phyloP scores from a whole-genome alignment of 2,113 vertebrate genomes.

The Atherinomorus stipes region DNA sequence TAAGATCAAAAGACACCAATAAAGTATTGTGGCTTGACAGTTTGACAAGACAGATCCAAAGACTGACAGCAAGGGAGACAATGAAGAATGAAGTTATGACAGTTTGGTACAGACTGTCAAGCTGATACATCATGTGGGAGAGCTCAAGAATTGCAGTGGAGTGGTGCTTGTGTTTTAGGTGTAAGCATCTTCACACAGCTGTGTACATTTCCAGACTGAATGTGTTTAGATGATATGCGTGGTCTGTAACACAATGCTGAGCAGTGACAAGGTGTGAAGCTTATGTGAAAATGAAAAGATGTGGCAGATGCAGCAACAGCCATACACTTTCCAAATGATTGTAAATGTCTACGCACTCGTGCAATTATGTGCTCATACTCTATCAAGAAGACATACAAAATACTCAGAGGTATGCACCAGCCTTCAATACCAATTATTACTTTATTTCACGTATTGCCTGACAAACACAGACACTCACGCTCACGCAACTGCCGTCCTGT shows the following conservation, averaged over 20 bases:
- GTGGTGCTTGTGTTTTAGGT: slow-evolving; percentile 14
- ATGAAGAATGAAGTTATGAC: slow-evolving; percentile 47
- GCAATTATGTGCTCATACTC: slow-evolving; percentile 18
- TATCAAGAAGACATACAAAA: neutral
- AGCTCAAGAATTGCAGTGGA: slow-evolving; percentile 18
- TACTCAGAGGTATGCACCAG: slow-evolving; percentile 9
- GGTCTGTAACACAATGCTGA: slow-evolving; percentile 50
- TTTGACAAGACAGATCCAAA: slow-evolving; percentile 34
- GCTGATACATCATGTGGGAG: slow-evolving; percentile 48
- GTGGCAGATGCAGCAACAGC: neutral
- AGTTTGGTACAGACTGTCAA: slow-evolving; percentile 50
- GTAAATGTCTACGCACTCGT: slow-evolving; percentile 10
- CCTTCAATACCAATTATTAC: neutral
- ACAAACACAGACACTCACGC: slow-evolving; percentile 16
- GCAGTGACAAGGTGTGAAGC: slow-evolving; percentile 56
- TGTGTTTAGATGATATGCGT: slow-evolving; percentile 5
- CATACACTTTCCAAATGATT: slow-evolving; percentile 1
- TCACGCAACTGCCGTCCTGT: slow-evolving; percentile 50
- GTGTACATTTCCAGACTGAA: slow-evolving; percentile 25
- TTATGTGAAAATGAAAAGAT: neutral
- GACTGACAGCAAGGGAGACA: slow-evolving; percentile 49
- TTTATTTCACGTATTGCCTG: neutral
- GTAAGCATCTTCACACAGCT: slow-evolving; percentile 16
- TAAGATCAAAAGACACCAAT: slow-evolving; percentile 25
- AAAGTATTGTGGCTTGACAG: slow-evolving; percentile 39